Percentiles rank a stretch among this genome's conserved stretches.
These are phyloP conservation scores for Autographa pulchrina DNA, from an alignment of 2,888 invertebrate genomes.

Conservation along the genomic window DNA sequence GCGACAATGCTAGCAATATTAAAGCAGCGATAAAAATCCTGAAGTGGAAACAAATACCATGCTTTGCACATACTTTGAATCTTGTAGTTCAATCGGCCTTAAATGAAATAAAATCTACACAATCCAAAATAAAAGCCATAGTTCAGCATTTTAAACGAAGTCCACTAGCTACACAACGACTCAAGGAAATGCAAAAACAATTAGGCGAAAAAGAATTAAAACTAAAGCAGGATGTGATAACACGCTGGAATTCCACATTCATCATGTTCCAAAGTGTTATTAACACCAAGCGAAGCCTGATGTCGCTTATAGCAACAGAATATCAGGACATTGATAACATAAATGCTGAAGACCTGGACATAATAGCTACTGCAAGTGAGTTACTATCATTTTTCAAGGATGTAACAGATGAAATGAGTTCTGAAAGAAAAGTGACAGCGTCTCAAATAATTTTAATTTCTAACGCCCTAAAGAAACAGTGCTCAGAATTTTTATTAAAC, in stretches of 20 bases:
- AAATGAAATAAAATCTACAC: background rate
- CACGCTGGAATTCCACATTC: background rate
- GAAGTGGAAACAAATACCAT: no score
- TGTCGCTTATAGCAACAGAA: background rate
- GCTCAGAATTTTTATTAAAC: background rate
- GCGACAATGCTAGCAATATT: no score
- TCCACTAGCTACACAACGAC: background rate
- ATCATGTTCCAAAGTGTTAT: background rate
- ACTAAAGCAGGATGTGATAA: background rate
- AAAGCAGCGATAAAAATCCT: no score
- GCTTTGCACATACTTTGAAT: no score
- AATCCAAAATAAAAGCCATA: background rate
- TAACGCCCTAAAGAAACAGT: constrained; percentile 7
- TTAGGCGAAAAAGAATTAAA: background rate
- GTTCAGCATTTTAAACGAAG: background rate
- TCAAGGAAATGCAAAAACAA: background rate
- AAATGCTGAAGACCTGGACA: background rate
- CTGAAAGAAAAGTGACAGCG: background rate
- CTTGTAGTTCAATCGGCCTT: no score
- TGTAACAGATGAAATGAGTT: background rate
- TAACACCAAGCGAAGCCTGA: background rate
- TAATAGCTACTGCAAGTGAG: background rate
- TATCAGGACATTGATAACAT: background rate
- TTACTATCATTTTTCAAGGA: background rate
- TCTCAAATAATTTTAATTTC: constrained; percentile 7